Evolutionary conservation across 2,113 vertebrate genomes (phyloP).

Genomic region (Pao palembangensis): DNA sequence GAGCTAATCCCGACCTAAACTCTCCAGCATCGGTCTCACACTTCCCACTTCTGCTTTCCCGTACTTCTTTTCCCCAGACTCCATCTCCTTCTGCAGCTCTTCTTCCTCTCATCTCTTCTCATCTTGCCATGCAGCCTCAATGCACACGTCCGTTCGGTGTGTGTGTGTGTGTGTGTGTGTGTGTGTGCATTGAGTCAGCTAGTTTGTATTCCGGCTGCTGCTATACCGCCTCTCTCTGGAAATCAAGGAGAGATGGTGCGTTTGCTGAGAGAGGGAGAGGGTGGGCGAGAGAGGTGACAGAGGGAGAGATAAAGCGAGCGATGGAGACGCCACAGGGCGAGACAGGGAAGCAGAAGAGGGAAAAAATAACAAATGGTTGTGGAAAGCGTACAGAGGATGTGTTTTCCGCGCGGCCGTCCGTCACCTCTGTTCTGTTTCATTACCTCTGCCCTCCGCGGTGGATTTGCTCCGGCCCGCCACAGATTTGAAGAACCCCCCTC

Average conservation of each 20-base stretch:
- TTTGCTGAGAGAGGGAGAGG: conserved; percentile 38
- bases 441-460: conserved; percentile 45
- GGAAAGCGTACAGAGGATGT: conserved; percentile 27
- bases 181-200: conserved; percentile 59
- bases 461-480: conserved; percentile 41
- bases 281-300: conserved; percentile 7
- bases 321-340: conserved; percentile 37
- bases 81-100: neutral
- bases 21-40: conserved; percentile 20
- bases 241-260: conserved; percentile 57
- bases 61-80: conserved; percentile 6
- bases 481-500: conserved; percentile 22
- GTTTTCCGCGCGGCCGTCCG: conserved; percentile 27
- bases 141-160: conserved; percentile 23
- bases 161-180: conserved; percentile 22
- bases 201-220: conserved; percentile 67
- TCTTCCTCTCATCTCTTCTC: conserved; percentile 24
- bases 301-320: conserved; percentile 34
- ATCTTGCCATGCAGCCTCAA: conserved; percentile 27
- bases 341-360: conserved; percentile 26
- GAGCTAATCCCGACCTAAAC: conserved; percentile 44
- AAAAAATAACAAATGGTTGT: conserved; percentile 34
- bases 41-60: neutral
- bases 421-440: conserved; percentile 40
- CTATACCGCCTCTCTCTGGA: conserved; percentile 54